phyloP scores from a whole-genome alignment of 2,113 vertebrate species.

The Stigmatopora argus region DNA sequence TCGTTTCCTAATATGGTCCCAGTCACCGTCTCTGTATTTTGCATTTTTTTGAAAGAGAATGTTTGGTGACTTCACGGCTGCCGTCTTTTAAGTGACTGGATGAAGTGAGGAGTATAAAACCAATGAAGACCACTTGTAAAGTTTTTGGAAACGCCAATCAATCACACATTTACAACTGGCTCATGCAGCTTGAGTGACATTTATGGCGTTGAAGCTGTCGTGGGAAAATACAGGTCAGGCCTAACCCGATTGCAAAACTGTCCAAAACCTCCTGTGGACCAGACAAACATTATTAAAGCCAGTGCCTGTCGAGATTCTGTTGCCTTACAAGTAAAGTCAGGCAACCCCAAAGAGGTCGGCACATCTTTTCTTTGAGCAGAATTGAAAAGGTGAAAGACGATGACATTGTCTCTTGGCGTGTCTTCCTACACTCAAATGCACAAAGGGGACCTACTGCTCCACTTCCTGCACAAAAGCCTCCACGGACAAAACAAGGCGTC shows the following conservation, averaged over 20 bases:
- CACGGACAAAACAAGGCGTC: conserved; percentile 63
- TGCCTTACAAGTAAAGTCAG: not conserved
- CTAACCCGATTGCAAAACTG: conserved; percentile 21
- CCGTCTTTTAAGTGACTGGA: not conserved
- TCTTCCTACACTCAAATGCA: conserved; percentile 11
- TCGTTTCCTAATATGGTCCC: not conserved
- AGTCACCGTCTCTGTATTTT: not conserved
- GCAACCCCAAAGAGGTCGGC: not conserved
- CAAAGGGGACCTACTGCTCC: conserved; percentile 46
- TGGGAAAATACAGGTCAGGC: conserved; percentile 52
- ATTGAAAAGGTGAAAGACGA: not conserved
- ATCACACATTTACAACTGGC: not conserved
- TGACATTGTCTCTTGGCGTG: not conserved
- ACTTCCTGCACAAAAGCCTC: conserved; percentile 55
- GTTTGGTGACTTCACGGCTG: not conserved
- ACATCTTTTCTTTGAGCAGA: not conserved
- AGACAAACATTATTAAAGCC: not conserved
- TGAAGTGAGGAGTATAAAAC: not conserved
- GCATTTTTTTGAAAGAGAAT: not conserved
- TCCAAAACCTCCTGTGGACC: conserved; percentile 33
- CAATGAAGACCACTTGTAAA: not conserved
- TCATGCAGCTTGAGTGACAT: conserved; percentile 37
- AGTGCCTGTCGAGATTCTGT: too few relatives aligned
- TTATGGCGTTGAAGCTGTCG: conserved; percentile 23
- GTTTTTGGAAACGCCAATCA: not conserved